Conservation (phyloP, 2,113 vertebrate species). For the Proterorhinus semilunaris region DNA sequence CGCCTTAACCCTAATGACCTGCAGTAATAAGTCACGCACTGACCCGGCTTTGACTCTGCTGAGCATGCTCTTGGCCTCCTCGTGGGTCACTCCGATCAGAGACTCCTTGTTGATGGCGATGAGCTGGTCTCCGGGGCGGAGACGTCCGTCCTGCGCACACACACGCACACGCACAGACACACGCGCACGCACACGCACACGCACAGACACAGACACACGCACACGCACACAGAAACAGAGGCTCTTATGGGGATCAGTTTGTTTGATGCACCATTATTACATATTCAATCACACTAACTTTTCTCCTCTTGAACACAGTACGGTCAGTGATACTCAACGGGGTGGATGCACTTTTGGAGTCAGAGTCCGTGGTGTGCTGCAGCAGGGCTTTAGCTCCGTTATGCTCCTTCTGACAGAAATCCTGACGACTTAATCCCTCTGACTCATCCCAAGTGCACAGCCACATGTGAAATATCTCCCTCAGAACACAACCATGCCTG, state of each 20-base stretch:
- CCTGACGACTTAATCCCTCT: neutral
- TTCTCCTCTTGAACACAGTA: too few species aligned
- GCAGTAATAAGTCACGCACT: neutral
- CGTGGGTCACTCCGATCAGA: slow-evolving; percentile 84
- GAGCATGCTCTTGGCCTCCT: slow-evolving; percentile 86
- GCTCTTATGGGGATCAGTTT: too few species aligned
- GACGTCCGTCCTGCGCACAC: slow-evolving; percentile 81
- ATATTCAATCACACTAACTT: too few species aligned
- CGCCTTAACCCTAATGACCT: too few species aligned
- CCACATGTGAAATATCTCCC: neutral
- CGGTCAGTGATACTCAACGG: too few species aligned
- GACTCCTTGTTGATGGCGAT: slow-evolving; percentile 90
- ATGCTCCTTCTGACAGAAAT: neutral
- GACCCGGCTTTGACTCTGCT: slow-evolving; percentile 85
- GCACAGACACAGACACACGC: too few species aligned
- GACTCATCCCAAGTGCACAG: neutral
- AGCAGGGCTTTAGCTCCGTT: neutral
- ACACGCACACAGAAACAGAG: neutral
- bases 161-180: neutral
- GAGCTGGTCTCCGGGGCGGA: slow-evolving; percentile 87
- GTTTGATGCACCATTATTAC: too few species aligned
- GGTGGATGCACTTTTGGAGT: too few species aligned
- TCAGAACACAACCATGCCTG: neutral
- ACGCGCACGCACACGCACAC: neutral
- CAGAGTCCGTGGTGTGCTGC: too few species aligned